phyloP scores from a whole-genome alignment of 2,797 vertebrate genomes.

The Enteromius argenteus region DNA sequence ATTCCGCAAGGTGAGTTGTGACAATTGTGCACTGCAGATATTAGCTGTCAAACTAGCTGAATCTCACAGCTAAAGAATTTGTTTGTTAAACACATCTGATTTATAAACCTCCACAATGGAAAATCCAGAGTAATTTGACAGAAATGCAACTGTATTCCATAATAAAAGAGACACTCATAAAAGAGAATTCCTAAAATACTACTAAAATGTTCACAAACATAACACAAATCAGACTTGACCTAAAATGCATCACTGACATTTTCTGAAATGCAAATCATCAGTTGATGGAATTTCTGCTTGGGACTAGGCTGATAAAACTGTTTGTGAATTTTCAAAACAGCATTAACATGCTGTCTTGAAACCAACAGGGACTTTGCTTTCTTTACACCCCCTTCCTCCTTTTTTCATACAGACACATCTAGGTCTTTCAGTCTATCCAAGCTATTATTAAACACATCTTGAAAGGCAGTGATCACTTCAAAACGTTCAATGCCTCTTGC shows the following conservation, averaged over 20 bases:
- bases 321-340: slow-evolving; percentile 69
- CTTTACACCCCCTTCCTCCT: slow-evolving; percentile 16
- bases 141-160: slow-evolving; percentile 44
- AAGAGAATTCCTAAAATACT: not conserved
- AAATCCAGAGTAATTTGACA: slow-evolving; percentile 35
- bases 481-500: not conserved
- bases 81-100: slow-evolving; percentile 34
- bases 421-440: slow-evolving; percentile 1
- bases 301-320: slow-evolving; percentile 67
- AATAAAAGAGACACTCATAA: slow-evolving; percentile 42
- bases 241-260: slow-evolving; percentile 72
- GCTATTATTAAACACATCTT: slow-evolving; percentile 68
- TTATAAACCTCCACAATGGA: not conserved
- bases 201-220: not conserved
- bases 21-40: slow-evolving; percentile 19
- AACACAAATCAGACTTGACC: slow-evolving; percentile 52
- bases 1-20: not conserved
- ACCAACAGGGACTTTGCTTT: not conserved
- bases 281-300: slow-evolving; percentile 69
- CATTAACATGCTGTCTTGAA: slow-evolving; percentile 59
- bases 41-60: not conserved
- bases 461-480: slow-evolving; percentile 54
- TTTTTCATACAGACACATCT: slow-evolving; percentile 47
- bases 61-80: not conserved
- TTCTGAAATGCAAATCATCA: slow-evolving; percentile 77